A percentile compares a stretch with the other conserved stretches of the same genome.
These are phyloP conservation scores for Capreolus pygargus DNA, from an alignment of 2,113 vertebrate genomes.

Conservation along the genomic window DNA sequence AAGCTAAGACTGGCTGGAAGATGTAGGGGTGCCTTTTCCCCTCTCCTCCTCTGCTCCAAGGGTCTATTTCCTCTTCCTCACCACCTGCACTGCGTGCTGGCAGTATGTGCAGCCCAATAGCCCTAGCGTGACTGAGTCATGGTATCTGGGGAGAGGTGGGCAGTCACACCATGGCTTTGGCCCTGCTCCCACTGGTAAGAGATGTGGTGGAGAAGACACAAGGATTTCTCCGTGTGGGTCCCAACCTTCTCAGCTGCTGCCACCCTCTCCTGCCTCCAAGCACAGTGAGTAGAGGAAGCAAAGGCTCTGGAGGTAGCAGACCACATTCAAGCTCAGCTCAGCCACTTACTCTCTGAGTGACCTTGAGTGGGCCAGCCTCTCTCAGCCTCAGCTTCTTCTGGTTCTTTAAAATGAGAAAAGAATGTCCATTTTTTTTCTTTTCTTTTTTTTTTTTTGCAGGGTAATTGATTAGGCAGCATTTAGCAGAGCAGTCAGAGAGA, in stretches of 20 bases:
- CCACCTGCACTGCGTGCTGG: neutral
- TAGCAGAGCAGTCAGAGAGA: neutral
- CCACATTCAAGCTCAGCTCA: neutral
- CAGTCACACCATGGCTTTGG: neutral
- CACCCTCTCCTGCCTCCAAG: neutral
- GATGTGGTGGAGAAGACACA: neutral
- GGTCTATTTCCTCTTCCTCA: neutral
- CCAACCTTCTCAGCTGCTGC: neutral
- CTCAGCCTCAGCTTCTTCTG: neutral
- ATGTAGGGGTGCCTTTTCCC: neutral
- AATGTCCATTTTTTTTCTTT: neutral
- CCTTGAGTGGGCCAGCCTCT: neutral
- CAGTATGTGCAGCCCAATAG: neutral
- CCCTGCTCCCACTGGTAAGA: neutral
- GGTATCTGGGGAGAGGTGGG: neutral
- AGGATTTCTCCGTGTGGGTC: neutral
- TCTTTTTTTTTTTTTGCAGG: neutral
- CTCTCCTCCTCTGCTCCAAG: neutral
- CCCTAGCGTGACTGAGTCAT: fast-evolving
- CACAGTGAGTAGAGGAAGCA: neutral
- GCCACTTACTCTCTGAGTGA: neutral
- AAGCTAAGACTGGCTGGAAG: neutral
- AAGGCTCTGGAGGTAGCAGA: neutral
- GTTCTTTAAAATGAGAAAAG: neutral
- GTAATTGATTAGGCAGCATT: neutral